Percentiles rank a stretch among this genome's conserved stretches.
phyloP scores from a whole-genome alignment of 2,888 invertebrate genomes.

The Acanthococcus lagerstroemiae region DNA sequence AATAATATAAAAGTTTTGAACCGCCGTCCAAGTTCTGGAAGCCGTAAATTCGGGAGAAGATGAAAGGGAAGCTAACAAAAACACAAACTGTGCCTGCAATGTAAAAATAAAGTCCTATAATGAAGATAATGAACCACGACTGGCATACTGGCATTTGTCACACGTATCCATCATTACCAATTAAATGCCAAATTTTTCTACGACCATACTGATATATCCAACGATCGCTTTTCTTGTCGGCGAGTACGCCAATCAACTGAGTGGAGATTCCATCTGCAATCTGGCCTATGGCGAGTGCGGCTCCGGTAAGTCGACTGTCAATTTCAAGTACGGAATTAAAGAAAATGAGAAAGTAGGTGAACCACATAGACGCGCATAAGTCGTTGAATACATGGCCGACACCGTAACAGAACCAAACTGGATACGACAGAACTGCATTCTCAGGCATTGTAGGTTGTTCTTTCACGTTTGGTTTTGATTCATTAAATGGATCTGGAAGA shows the following conservation, averaged over 20 bases:
- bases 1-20: conserved; percentile 43
- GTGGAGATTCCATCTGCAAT: conserved; percentile 52
- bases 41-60: conserved; percentile 63
- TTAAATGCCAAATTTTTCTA: conserved; percentile 79
- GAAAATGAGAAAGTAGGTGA: conserved; percentile 78
- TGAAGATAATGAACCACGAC: not conserved
- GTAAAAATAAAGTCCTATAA: not conserved
- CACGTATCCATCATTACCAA: conserved; percentile 48
- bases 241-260: conserved; percentile 74
- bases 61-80: conserved; percentile 69
- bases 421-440: conserved; percentile 28
- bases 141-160: too few species aligned
- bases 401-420: conserved; percentile 49
- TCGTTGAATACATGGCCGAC: conserved; percentile 86
- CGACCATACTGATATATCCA: conserved; percentile 63
- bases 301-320: conserved; percentile 44
- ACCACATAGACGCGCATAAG: conserved; percentile 88
- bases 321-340: conserved; percentile 53
- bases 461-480: too few species aligned
- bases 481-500: too few species aligned
- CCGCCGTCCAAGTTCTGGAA: not conserved
- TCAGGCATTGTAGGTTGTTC: conserved; percentile 31
- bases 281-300: conserved; percentile 62
- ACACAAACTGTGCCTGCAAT: conserved; percentile 64
- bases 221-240: conserved; percentile 60